Base-by-base conservation (phyloP, 2,888 invertebrate genomes). In the Carterocephalus palaemon region DNA sequence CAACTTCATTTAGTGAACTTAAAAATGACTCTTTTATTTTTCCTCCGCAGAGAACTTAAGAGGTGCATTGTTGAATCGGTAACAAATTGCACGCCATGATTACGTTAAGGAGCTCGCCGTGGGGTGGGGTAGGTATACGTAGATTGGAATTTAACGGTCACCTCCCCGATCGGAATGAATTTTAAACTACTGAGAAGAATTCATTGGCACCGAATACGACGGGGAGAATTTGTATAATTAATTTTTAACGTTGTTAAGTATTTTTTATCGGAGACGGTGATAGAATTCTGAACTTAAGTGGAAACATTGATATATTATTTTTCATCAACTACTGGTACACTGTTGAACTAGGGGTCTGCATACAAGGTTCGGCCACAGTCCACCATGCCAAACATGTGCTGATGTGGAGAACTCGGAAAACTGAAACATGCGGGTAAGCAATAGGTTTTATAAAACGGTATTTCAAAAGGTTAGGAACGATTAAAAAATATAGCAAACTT, bases 31-130 rank as follows among this genome's bases (percentile, higher is more conserved):
- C 75, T 78, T 85, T 81, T 80, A 76, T 82, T 84, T 83, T 67
- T 61, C 57, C 50, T 67, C 57, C 58, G 70, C 71, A 68, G 74
- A 73, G 77, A 76, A 81, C 74, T 82, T 81, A 75, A 82, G 72
- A 76, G 81, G 75, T 81, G 82, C 85, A 85, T 85, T 85, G 86
- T 86, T 84, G 75, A 81, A 83, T 78, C 73, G 67, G 80, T 82
- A 82, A 84, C 83, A 84, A 85, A 84, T 85, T 84, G 82, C 78
- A 75, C 67, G 67, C 67, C 71, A 69, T 81, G 80, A 85, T 84
- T 81, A 75, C 73, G 75, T 75, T 76, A 75, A 69, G 67, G 74
- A 72, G 69, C 74, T 54, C 52, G 47, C 56, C 64, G 59, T 53
- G 60, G 57, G 71, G 69, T 66, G 60, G 60, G 63, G n/a, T n/a